A percentile compares a stretch with the other conserved stretches of the same genome.
Conservation (phyloP, 2,888 invertebrate genomes). For the Leucoptera coffeella region DNA sequence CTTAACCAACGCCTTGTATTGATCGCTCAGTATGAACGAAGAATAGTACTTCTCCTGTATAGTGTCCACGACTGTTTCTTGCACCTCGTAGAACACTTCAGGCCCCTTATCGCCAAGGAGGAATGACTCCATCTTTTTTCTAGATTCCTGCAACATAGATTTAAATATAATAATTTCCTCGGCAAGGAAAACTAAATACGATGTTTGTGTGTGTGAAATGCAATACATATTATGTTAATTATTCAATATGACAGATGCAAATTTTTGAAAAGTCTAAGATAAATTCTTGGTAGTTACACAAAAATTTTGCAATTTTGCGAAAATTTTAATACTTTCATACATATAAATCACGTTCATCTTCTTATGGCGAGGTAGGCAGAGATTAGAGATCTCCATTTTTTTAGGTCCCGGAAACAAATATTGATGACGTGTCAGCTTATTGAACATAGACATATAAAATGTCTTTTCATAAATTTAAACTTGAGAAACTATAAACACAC, state of each 20-base stretch:
- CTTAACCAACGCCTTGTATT: slow-evolving; percentile 67
- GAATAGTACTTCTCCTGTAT: slow-evolving; percentile 86
- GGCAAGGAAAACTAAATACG: slow-evolving; percentile 58
- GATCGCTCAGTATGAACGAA: slow-evolving; percentile 80
- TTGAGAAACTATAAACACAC: too few relatives aligned
- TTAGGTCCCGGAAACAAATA: too few relatives aligned
- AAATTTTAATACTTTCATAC: too few relatives aligned
- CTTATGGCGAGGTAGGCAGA: too few relatives aligned
- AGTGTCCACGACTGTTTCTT: slow-evolving; percentile 69
- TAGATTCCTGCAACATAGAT: slow-evolving; percentile 52
- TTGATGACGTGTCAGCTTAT: too few relatives aligned
- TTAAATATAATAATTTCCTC: slow-evolving; percentile 50
- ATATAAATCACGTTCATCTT: too few relatives aligned
- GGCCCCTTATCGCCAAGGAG: slow-evolving; percentile 81
- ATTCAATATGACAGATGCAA: slow-evolving; percentile 79
- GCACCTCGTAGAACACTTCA: slow-evolving; percentile 83
- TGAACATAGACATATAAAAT: too few relatives aligned
- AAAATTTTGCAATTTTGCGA: too few relatives aligned
- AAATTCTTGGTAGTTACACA: too few relatives aligned
- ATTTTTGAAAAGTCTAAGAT: too few relatives aligned
- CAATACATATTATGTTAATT: slow-evolving; percentile 82
- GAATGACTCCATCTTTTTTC: slow-evolving; percentile 84
- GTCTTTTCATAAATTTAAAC: too few relatives aligned
- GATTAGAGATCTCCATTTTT: slow-evolving; percentile 83
- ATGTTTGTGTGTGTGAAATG: slow-evolving; percentile 74